Percentiles rank a stretch among this genome's conserved stretches.
These are phyloP conservation scores for Poecilia wingei DNA, from an alignment of 2,797 vertebrate genomes.

Conservation along the genomic window DNA sequence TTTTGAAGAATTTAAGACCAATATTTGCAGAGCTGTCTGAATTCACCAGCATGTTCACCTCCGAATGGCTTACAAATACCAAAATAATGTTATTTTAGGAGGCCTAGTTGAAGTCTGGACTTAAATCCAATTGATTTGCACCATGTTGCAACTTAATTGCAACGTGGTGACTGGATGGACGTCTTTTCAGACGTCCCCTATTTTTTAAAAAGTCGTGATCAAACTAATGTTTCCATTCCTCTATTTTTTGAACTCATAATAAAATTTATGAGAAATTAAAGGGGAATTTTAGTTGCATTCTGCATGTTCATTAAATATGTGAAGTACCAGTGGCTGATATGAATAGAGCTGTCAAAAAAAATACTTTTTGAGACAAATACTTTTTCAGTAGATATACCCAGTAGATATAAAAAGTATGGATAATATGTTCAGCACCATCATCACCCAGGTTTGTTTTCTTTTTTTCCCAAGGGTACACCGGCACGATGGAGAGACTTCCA, in stretches of 20 bases:
- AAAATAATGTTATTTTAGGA: not conserved
- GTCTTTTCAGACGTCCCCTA: too few relatives aligned
- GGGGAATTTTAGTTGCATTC: not conserved
- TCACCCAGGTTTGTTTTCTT: not conserved
- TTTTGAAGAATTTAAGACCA: not conserved
- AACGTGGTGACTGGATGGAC: too few relatives aligned
- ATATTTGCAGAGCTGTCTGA: not conserved
- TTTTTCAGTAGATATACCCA: not conserved
- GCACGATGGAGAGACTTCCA: constrained; percentile 98
- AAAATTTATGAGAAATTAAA: not conserved
- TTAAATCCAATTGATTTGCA: not conserved
- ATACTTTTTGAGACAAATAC: not conserved
- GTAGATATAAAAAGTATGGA: not conserved
- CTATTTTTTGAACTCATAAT: not conserved
- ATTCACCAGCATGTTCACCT: not conserved
- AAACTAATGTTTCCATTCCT: not conserved
- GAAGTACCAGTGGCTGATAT: not conserved
- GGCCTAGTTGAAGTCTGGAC: not conserved
- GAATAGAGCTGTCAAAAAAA: not conserved
- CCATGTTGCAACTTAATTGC: not conserved
- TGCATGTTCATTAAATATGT: not conserved
- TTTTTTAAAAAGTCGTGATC: not conserved
- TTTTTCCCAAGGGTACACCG: constrained; percentile 84
- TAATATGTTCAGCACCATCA: not conserved
- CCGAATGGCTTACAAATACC: not conserved